Evolutionary conservation across 2,888 invertebrate genomes (phyloP).

Genomic region (Cosmorhoe ocellata): DNA sequence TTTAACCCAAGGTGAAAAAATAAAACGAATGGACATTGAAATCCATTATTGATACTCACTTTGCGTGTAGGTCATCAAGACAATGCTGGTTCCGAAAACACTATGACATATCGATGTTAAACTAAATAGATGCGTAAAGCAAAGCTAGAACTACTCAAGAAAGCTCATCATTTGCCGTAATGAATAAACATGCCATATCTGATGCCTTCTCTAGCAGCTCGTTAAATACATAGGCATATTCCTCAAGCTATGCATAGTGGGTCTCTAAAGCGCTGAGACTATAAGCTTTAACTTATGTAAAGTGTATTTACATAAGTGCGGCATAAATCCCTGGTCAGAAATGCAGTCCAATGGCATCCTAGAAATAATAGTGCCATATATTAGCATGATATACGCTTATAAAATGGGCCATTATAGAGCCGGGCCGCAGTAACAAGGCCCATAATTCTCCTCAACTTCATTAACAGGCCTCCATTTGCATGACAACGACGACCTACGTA

Average conservation of each 20-base stretch:
- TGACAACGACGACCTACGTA: conserved; percentile 69
- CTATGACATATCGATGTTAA: no score
- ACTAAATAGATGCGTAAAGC: no score
- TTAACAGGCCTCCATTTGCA: conserved; percentile 82
- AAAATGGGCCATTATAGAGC: conserved; percentile 76
- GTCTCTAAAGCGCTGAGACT: conserved; percentile 14
- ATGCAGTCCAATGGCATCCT: conserved; percentile 61
- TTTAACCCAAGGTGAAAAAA: no score
- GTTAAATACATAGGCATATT: no score
- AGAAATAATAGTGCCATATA: conserved; percentile 73
- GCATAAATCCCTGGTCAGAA: conserved; percentile 54
- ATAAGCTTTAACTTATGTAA: conserved; percentile 21
- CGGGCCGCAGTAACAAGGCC: conserved; percentile 77
- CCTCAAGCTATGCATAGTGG: conserved; percentile 1
- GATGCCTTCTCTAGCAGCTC: no score
- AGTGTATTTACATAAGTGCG: conserved; percentile 42
- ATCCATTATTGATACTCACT: no score
- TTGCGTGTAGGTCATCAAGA: no score
- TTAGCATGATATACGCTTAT: conserved; percentile 76
- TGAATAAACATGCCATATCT: no score
- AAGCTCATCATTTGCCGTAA: no score
- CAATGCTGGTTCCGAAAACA: no score
- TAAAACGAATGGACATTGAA: no score
- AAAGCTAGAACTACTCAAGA: no score
- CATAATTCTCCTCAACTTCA: conserved; percentile 81